Evolutionary conservation across 2,797 vertebrate species (phyloP), one percentile per base, ranked within the genome.

Genomic region (Myotis findleyi): DNA sequence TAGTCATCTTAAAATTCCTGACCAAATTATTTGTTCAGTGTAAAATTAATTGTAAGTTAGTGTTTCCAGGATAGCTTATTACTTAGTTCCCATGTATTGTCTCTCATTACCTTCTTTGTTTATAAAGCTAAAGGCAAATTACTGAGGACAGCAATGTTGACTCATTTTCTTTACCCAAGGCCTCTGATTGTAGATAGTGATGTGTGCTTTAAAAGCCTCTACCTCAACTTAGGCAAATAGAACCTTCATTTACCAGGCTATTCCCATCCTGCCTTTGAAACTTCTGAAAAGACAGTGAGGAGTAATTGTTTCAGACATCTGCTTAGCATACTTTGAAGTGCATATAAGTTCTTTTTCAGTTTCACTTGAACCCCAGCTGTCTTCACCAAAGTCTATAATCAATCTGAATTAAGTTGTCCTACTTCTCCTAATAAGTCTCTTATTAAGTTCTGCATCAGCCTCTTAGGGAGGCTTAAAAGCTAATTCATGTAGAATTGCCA

Each of bases 341-440:
- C 69, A 97, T 98, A 93, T 95, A 97, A 80, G 97, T 98, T 87
- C 95, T 97, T 98, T 98, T 98, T 96, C 68, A 73, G 82, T 98
- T 98, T 98, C 97, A 97, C 98, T 98, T 98, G 95, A 98, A 97
- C 91, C 97, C 95, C 97, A 97, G 87, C 94, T 98, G 97, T 98
- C 97, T 95, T 96, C 96, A 98, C 94, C 87, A 5, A 98, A 97
- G 95, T 97, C 93, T 98, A 88, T 97, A 98, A 98, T 98, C 97
- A 98, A 92, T 98, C 96, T 96, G 95, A 97, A 97, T 98, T 98
- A 98, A 97, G 95, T 97, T 98, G 80, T 92, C 95, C 89, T 96
- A 75, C 96, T 98, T 98, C 87, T 97, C 94, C 96, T 97, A 97
- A 95, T 96, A 97, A 97, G 96, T 95, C 68, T 97, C 93, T 96